Evolutionary conservation across 2,888 invertebrate genomes (phyloP), one percentile per base, ranked within the genome.

Genomic region (Sinodicranocentrus sp.): DNA sequence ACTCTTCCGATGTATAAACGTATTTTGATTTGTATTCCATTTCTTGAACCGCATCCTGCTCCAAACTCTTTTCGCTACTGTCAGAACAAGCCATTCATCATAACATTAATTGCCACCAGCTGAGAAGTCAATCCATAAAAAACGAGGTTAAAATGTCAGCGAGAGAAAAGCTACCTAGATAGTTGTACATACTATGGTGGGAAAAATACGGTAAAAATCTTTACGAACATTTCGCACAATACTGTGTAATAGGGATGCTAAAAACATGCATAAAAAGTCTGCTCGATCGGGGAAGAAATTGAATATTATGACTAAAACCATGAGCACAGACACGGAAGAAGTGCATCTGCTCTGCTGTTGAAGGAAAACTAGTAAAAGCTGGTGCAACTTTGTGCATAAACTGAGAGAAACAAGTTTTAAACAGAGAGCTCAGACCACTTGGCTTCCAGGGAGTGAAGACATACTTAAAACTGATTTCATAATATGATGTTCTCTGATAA

Each of bases 121-220:
- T 68, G 77, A 77, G 77, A 68, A 77, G 77, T 77, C 77, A 77
- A 68, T 68, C 44, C 68, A 77, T 76, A 76, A 76, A 76, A 76
- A 76, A 68, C 77, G 77, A 77, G 77, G 77, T 59, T 68, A 77
- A 57, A 77, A 59, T 59, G 77, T 77, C 68, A 77, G 76, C 54
- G 5, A 48, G 48, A 48, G 48, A 48, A n/a, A 15, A 48, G 48
- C n/a, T n/a, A n/a, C n/a, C n/a, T n/a, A n/a, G n/a, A n/a, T n/a
- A n/a, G n/a, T n/a, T n/a, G n/a, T n/a, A n/a, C n/a, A n/a, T n/a
- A n/a, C n/a, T n/a, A n/a, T n/a, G n/a, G n/a, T n/a, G n/a, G n/a
- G n/a, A n/a, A n/a, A n/a, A n/a, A n/a, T n/a, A n/a, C n/a, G n/a
- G n/a, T n/a, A n/a, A n/a, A n/a, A n/a, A n/a, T n/a, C n/a, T n/a